A percentile compares a stretch with the other conserved stretches of the same genome.
phyloP scores from a whole-genome alignment of 2,888 invertebrate species.

The Endotricha flammealis region DNA sequence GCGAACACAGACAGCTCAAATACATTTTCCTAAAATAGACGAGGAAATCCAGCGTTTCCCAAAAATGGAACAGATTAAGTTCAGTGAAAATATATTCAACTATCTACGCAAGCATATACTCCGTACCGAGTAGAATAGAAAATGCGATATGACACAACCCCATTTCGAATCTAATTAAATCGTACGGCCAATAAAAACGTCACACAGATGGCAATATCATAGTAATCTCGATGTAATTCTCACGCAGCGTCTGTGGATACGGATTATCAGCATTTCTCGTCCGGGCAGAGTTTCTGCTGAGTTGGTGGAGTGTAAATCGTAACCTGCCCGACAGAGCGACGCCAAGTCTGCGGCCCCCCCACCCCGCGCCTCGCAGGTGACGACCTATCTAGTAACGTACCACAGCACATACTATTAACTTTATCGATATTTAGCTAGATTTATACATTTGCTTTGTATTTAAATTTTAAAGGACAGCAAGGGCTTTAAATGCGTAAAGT shows the following conservation, averaged over 20 bases:
- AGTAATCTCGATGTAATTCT: constrained; percentile 72
- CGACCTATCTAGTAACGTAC: constrained; percentile 50
- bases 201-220: constrained; percentile 42
- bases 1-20: not conserved
- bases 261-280: constrained; percentile 75
- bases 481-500: no score
- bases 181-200: constrained; percentile 47
- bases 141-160: constrained; percentile 12
- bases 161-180: constrained; percentile 52
- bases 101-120: not conserved
- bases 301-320: constrained; percentile 76
- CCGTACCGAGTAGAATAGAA: not conserved
- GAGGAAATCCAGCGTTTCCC: no score
- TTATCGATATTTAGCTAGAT: constrained; percentile 30
- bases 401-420: no score
- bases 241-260: constrained; percentile 60
- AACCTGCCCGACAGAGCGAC: constrained; percentile 75
- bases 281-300: constrained; percentile 72
- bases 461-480: no score
- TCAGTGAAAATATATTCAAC: no score
- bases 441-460: no score
- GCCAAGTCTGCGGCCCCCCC: constrained; percentile 52
- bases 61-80: no score
- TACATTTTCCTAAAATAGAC: no score
- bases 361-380: constrained; percentile 62